phyloP scores from a whole-genome alignment of 2,888 invertebrate species.

The Thymelicus lineola region DNA sequence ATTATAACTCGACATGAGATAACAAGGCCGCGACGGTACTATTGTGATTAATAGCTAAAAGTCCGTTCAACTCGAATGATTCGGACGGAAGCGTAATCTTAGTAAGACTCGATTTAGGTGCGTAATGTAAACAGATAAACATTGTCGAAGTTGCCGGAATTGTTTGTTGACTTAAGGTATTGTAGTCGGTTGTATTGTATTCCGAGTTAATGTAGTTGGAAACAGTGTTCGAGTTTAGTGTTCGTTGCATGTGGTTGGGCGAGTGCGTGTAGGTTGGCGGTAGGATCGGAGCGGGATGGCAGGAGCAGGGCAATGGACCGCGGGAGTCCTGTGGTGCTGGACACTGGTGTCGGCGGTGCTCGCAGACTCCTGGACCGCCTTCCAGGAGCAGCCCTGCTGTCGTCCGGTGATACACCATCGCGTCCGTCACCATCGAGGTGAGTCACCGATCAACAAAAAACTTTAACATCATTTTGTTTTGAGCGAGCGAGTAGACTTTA shows the following conservation, averaged over 20 bases:
- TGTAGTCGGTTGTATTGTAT: slow-evolving; percentile 54
- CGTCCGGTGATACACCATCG: slow-evolving; percentile 85
- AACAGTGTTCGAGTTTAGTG: slow-evolving; percentile 45
- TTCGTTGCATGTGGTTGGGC: slow-evolving; percentile 58
- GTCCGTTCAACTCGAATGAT: slow-evolving; percentile 66
- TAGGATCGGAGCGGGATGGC: slow-evolving; percentile 61
- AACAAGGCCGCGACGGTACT: slow-evolving; percentile 64
- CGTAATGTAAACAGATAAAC: slow-evolving; percentile 75
- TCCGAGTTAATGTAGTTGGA: slow-evolving; percentile 45
- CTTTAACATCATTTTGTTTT: no score
- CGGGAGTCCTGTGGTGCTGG: slow-evolving; percentile 63
- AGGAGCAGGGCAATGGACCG: slow-evolving; percentile 59
- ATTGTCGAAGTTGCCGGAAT: slow-evolving; percentile 72
- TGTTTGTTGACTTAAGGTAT: slow-evolving; percentile 65
- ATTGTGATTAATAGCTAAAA: slow-evolving; percentile 72
- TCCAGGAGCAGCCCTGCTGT: slow-evolving; percentile 88
- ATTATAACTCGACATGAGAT: slow-evolving; percentile 78
- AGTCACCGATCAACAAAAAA: slow-evolving; percentile 46
- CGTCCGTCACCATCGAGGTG: slow-evolving; percentile 87
- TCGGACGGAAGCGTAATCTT: slow-evolving; percentile 67
- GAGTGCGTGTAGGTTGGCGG: slow-evolving; percentile 47
- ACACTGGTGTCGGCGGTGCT: slow-evolving; percentile 72
- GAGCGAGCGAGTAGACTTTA: no score
- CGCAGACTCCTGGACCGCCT: slow-evolving; percentile 88
- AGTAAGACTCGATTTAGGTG: slow-evolving; percentile 63